A percentile compares a stretch with the other conserved stretches of the same genome.
These are phyloP conservation scores for Thalassaphorura encarpata DNA, from an alignment of 1,140 invertebrate species.

Conservation along the genomic window DNA sequence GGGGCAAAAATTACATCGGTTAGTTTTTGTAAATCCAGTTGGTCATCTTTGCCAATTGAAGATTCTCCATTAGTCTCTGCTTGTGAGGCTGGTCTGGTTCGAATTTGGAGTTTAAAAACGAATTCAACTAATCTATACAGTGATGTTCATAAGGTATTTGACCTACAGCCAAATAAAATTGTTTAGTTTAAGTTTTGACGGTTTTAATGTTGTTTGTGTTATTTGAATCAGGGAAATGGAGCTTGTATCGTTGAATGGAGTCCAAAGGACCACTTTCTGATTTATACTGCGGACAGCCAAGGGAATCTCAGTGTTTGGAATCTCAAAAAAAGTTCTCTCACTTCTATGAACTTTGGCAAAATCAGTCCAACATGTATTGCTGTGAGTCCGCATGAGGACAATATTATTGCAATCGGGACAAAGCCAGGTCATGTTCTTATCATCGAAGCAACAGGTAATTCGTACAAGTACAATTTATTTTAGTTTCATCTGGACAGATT, in stretches of 20 bases:
- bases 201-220: no score
- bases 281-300: conserved; percentile 20
- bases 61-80: conserved; percentile 20
- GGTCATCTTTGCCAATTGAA: conserved; percentile 8
- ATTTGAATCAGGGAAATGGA: no score
- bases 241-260: conserved; percentile 25
- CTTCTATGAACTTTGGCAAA: conserved; percentile 4
- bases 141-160: conserved; percentile 13
- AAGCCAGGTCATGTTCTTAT: conserved; percentile 25
- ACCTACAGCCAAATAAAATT: no score
- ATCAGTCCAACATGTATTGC: conserved; percentile 11
- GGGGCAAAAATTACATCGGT: conserved; percentile 12
- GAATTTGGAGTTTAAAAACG: conserved; percentile 19
- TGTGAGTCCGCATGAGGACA: conserved; percentile 22
- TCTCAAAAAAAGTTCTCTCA: conserved; percentile 4
- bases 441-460: conserved; percentile 16
- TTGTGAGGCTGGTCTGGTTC: conserved; percentile 20
- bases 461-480: no score
- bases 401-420: conserved; percentile 26
- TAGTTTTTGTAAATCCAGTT: conserved; percentile 12
- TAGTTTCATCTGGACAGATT: no score
- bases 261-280: neutral
- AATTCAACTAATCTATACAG: conserved; percentile 9
- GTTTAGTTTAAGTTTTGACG: no score
- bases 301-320: conserved; percentile 19